Evolutionary conservation across 2,113 vertebrate genomes (phyloP), one percentile per base, ranked within the genome.

Genomic region (Spea multiplicata): DNA sequence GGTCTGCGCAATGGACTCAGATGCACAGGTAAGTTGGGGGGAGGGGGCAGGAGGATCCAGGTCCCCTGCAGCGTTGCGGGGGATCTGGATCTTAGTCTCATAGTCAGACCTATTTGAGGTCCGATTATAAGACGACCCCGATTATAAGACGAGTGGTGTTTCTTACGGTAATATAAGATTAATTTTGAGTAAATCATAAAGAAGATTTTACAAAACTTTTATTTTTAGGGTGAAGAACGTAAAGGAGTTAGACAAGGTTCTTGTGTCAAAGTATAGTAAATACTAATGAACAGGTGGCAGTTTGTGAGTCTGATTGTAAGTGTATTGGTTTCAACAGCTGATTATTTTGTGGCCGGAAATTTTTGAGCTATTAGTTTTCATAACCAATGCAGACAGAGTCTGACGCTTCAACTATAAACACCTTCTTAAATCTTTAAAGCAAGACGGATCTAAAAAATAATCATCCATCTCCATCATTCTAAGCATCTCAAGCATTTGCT

Each of bases 401-500:
- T 78, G 76, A 71, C n/a, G 47, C 66, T 77, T 78, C 57, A 73
- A 53, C 77, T 49, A 67, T 67, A 80, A 74, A 80, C 64, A 68
- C 62, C 64, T 66, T 80, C 71, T 62, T 67, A 49, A 59, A 74
- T 68, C 50, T 30, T 68, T 59, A 48, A 10, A 73, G 45, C 65
- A 66, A 49, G 44, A 8, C 44, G 47, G 5, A 10, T 16, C 57
- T 57, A 49, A 6, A 74, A 67, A 74, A 48, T 67, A 59, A 74
- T 67, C 50, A 10, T 66, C 66, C 71, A 74, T 68, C 67, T 62
- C 67, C 30, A 44, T 47, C 61, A 46, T 46, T 47, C 16, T 59
- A 67, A 16, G 52, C 64, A 80, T 80, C 65, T 64, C 44, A 74
- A 69, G 6, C 12, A 80, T 68, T 73, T 44, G 12, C 17, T 0